Evolutionary conservation across 37 sponge, comb jelly and placozoan species (phyloP), one percentile per base, ranked within the genome.

Genomic region (Mnemiopsis leidyi): DNA sequence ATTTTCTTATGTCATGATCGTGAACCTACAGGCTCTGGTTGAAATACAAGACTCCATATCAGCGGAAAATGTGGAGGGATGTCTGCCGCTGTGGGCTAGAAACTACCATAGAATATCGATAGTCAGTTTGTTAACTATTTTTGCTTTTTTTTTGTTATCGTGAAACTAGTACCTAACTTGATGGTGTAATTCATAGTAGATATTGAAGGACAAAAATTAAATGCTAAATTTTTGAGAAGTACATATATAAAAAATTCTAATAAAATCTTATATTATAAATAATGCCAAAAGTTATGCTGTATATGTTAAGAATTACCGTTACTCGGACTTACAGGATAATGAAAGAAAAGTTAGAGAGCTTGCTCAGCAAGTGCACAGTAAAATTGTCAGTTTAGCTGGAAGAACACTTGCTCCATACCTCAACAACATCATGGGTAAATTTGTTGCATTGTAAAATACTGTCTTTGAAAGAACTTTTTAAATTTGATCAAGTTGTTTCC

Each of bases 291-390:
- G n/a, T n/a, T n/a, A n/a, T n/a, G n/a, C n/a, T n/a, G n/a, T n/a
- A n/a, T n/a, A n/a, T n/a, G n/a, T n/a, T n/a, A n/a, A n/a, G n/a
- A n/a, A n/a, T n/a, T n/a, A n/a, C n/a, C n/a, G n/a, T n/a, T n/a
- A n/a, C n/a, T n/a, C n/a, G n/a, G n/a, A 48, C 36, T 77, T 69
- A 69, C 82, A 85, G 90, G 90, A 85, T 26, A 85, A 40, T 39
- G 90, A 85, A 13, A 38, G 90, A 21, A 85, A 39, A 33, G 35
- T 39, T 32, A 38, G 90, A 37, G 90, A 85, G 48, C 61, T 85
- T 36, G 1, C 90, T 20, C 90, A 85, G 90, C 61, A 85, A 25
- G 90, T 85, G 9, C 90, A 85, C 61, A 40, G 90, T 85, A 85
- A 85, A 39, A 40, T 85, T 25, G 40, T 40, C 5, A 9, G 28